Conservation (phyloP, 1,140 invertebrate genomes). For the honey bee (Apis mellifera) region Amel_HAv3.1 CM009935.2:11331001-11331500, state of each 20-base stretch:
- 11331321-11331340: slow-evolving; percentile 41
- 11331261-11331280: background rate
- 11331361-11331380: slow-evolving; percentile 35
- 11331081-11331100: background rate
- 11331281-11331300: background rate
- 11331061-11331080: background rate
- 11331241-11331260: slow-evolving; percentile 53
- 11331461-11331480: slow-evolving; percentile 20
- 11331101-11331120: background rate
- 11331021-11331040: slow-evolving; percentile 51
- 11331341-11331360: slow-evolving; percentile 40
- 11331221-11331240: slow-evolving; percentile 65
- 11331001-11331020: slow-evolving; percentile 22
- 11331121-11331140: slow-evolving; percentile 16
- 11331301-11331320: background rate
- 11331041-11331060: slow-evolving; percentile 33
- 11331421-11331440: slow-evolving; percentile 6
- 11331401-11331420: slow-evolving; percentile 22
- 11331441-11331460: slow-evolving; percentile 31
- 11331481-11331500: slow-evolving; percentile 16
- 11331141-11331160: background rate
- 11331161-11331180: too few species aligned
- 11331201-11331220: background rate
- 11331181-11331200: background rate
- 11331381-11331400: slow-evolving; percentile 50